Conservation (phyloP, 2,113 vertebrate species). For the Corythaeola cristata region DNA sequence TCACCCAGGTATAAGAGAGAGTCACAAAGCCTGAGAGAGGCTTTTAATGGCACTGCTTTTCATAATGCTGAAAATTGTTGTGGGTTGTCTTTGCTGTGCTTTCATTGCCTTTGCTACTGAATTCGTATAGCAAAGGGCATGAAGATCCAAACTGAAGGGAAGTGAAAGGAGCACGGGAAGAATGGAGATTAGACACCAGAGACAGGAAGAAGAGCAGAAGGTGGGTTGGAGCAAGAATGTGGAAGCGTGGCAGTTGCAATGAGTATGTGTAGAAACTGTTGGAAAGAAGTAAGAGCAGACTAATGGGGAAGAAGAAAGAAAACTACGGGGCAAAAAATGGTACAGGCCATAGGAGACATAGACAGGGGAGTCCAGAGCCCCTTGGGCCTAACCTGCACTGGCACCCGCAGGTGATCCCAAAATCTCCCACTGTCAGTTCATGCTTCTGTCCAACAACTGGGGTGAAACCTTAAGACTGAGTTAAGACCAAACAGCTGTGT, state of each 20-base stretch:
- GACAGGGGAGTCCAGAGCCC: background rate
- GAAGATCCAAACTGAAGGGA: background rate
- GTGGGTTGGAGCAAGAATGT: background rate
- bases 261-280: background rate
- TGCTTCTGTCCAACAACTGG: background rate
- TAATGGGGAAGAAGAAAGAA: background rate
- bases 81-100: background rate
- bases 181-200: background rate
- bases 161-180: background rate
- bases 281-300: background rate
- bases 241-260: background rate
- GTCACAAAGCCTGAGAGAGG: background rate
- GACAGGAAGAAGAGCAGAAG: background rate
- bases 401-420: background rate
- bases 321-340: background rate
- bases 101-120: background rate
- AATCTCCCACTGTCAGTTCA: background rate
- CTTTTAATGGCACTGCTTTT: background rate
- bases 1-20: background rate
- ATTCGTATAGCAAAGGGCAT: background rate
- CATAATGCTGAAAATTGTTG: background rate
- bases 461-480: fast-evolving
- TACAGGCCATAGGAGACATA: background rate
- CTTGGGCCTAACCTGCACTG: background rate
- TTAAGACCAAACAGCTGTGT: background rate